Percentiles rank a stretch among this genome's conserved stretches.
phyloP scores from a whole-genome alignment of 2,797 vertebrate species.

The Chelon labrosus region DNA sequence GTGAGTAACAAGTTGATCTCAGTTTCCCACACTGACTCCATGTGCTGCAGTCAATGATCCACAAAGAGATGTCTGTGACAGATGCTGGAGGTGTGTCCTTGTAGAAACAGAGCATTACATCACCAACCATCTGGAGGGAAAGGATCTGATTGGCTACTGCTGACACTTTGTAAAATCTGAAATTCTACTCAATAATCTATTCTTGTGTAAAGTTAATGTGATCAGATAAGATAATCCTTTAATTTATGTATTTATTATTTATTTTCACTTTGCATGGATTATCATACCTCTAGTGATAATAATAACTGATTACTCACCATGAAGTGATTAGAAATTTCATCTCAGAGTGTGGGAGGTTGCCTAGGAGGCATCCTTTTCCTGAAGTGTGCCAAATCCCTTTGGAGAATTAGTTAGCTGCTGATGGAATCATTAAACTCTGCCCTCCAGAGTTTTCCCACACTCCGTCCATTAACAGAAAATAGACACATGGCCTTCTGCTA shows the following conservation, averaged over 20 bases:
- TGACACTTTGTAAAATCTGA: neutral
- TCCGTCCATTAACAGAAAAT: slow-evolving; percentile 34
- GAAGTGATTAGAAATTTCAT: neutral
- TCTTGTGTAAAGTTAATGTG: no score
- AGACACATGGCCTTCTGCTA: neutral
- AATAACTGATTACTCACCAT: neutral
- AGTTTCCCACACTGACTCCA: slow-evolving; percentile 74
- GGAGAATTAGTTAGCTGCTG: slow-evolving; percentile 18
- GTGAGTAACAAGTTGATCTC: slow-evolving; percentile 56
- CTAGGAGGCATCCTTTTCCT: slow-evolving; percentile 18
- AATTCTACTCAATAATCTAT: no score
- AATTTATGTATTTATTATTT: neutral
- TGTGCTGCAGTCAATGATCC: slow-evolving; percentile 50
- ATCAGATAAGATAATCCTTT: no score
- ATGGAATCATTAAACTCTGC: slow-evolving; percentile 56
- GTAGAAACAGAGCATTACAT: slow-evolving; percentile 52
- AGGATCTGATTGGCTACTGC: slow-evolving; percentile 27
- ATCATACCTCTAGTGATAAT: neutral
- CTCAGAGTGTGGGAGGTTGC: neutral
- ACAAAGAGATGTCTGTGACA: slow-evolving; percentile 62
- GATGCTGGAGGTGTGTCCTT: slow-evolving; percentile 60
- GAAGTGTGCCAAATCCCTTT: slow-evolving; percentile 57
- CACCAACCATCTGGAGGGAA: slow-evolving; percentile 72
- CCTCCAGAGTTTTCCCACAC: slow-evolving; percentile 82
- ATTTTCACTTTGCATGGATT: neutral